Percentiles rank a stretch among this genome's conserved stretches.
Conservation (phyloP, 2,797 vertebrate genomes). For the Rhabdomys pumilio region DNA sequence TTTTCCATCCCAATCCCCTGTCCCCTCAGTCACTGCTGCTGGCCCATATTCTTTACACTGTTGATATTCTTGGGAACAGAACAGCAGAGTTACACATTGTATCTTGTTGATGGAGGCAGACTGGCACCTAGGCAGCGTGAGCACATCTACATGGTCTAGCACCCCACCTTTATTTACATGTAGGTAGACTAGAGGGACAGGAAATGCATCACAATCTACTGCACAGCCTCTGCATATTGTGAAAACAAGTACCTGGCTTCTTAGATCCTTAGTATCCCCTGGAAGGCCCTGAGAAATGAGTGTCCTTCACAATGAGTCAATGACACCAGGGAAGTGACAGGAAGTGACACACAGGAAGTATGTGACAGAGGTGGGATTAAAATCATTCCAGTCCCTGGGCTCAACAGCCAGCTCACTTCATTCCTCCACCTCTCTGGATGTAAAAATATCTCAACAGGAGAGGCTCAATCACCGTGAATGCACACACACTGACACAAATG, state of each 20-base stretch:
- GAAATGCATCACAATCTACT: neutral
- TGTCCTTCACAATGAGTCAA: neutral
- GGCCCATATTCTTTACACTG: neutral
- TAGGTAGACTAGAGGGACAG: neutral
- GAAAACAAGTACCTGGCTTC: neutral
- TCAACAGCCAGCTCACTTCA: neutral
- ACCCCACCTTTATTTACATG: neutral
- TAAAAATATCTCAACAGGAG: neutral
- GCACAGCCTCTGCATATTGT: neutral
- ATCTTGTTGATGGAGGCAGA: neutral
- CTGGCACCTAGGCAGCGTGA: neutral
- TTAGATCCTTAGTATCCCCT: neutral
- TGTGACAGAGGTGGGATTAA: neutral
- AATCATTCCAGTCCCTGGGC: too few relatives aligned
- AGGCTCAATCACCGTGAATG: neutral
- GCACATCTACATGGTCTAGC: neutral
- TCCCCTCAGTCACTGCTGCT: accelerated
- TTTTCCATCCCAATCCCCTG: neutral
- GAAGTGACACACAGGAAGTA: too few relatives aligned
- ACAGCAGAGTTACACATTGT: neutral
- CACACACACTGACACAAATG: neutral
- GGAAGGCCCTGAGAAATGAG: neutral
- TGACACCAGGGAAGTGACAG: neutral
- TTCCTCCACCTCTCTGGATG: neutral
- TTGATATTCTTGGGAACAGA: neutral